A percentile compares a stretch with the other conserved stretches of the same genome.
Conservation (phyloP, 2,888 invertebrate genomes). For the Ditula angustiorana region DNA sequence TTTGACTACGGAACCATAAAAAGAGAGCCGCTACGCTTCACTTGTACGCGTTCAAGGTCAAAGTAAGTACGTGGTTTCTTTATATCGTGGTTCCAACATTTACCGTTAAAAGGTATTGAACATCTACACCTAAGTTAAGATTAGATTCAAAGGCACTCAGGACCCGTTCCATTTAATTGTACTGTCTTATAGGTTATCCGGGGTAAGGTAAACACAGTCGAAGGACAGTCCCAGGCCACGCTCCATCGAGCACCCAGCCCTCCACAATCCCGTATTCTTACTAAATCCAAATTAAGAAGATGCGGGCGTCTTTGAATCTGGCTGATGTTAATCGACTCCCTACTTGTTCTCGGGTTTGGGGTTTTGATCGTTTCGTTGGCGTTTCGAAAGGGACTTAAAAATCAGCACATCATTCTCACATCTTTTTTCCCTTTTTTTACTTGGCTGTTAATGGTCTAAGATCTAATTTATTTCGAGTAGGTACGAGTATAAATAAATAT, state of each 20-base stretch:
- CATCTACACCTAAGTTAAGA: slow-evolving; percentile 20
- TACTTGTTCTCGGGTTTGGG: slow-evolving; percentile 1
- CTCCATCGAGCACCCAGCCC: slow-evolving; percentile 43
- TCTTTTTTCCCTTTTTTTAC: too few species aligned
- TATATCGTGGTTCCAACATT: background rate
- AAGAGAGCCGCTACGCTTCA: background rate
- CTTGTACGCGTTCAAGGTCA: background rate
- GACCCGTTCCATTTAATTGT: slow-evolving; percentile 32
- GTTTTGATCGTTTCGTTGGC: background rate
- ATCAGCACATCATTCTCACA: too few species aligned
- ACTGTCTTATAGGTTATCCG: slow-evolving; percentile 24
- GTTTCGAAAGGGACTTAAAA: too few species aligned
- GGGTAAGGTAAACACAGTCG: slow-evolving; percentile 24
- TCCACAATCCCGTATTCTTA: slow-evolving; percentile 23
- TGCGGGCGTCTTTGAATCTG: slow-evolving; percentile 6
- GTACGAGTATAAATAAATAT: too few species aligned
- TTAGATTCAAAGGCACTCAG: slow-evolving; percentile 24
- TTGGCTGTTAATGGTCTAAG: too few species aligned
- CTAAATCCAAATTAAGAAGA: slow-evolving; percentile 42
- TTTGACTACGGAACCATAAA: too few species aligned
- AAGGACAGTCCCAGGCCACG: slow-evolving; percentile 41
- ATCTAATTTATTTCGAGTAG: too few species aligned
- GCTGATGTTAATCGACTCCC: slow-evolving; percentile 10
- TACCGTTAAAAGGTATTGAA: slow-evolving; percentile 28
- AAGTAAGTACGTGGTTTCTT: background rate